Evolutionary conservation across 2,797 vertebrate genomes (phyloP).

Genomic region (Cryptoblepharus egeriae): DNA sequence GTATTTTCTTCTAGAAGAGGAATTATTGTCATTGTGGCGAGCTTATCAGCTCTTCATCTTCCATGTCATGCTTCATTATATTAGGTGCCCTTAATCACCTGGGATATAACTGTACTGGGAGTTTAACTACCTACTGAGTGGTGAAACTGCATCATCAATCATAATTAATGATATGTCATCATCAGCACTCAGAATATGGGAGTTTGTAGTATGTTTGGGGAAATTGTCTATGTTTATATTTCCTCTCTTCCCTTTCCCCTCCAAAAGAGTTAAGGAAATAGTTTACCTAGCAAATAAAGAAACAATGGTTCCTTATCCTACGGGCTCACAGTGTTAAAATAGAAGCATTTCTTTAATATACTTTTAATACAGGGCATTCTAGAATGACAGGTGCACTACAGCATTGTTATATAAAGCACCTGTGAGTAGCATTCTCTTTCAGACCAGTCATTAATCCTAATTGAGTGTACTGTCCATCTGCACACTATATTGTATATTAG

Average conservation of each 20-base stretch:
- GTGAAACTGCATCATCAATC: neutral
- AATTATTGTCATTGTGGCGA: neutral
- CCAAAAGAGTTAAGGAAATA: too few relatives aligned
- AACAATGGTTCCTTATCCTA: too few relatives aligned
- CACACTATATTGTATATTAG: neutral
- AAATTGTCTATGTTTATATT: too few relatives aligned
- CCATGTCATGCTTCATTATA: neutral
- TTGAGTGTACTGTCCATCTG: neutral
- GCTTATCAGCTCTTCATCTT: slow-evolving; percentile 15
- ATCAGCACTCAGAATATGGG: neutral
- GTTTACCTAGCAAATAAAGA: too few relatives aligned
- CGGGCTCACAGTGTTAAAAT: too few relatives aligned
- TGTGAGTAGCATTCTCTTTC: neutral
- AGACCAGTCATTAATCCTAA: neutral
- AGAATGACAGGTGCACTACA: neutral
- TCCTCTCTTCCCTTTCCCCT: too few relatives aligned
- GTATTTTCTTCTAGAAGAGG: neutral
- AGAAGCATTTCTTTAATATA: neutral
- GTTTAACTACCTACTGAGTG: slow-evolving; percentile 1
- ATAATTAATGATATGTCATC: slow-evolving; percentile 15
- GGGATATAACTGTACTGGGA: slow-evolving; percentile 11
- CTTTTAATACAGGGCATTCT: neutral
- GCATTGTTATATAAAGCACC: neutral
- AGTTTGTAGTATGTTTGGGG: too few relatives aligned
- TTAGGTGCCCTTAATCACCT: slow-evolving; percentile 3